Base-by-base conservation (phyloP, 2,797 vertebrate genomes). In the Poecilia gillii region DNA sequence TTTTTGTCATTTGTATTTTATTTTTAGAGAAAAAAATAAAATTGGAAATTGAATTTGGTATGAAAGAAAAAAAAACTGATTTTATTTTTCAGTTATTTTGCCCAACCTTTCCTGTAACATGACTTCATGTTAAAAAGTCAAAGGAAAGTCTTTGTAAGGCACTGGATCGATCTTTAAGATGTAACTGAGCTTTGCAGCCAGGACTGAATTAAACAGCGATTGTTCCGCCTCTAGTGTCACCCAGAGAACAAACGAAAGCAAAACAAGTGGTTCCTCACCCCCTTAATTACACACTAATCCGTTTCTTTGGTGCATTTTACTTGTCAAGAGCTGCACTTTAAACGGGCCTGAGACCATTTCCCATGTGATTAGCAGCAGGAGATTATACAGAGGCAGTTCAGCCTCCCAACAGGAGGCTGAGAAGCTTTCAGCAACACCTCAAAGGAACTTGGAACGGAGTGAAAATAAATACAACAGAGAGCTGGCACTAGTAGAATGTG, bases 251-350 rank as follows among this genome's bases (percentile, higher is more conserved):
- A 77, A 87, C 36, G 70, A 77, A 3, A 57, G 77, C 45, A 77
- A 74, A 90, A 88, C 78, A 88, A 87, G 80, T 86, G 86, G 81
- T 78, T 89, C 72, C 36, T 25, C 6, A n/a, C 25, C 72, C 73
- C 51, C 89, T 72, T 84, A 85, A 91, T 90, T 87, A 89, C 84
- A 82, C 36, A 41, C 20, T 41, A 68, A 68, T 68, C 64, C 20
- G 36, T 68, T 68, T 41, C 36, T 41, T 39, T 41, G 20, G 20
- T 68, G 64, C 23, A 23, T 41, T 25, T 39, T 41, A 41, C 64
- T 68, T 68, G 64, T 41, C 36, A 72, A 49, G 8, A 73, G 72
- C 72, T 51, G 31, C 20, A 0, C 64, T 41, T 41, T 36, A 49
- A 51, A 25, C 13, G 31, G 39, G 7, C 28, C 31, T 36, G 43